Evolutionary conservation across 2,113 vertebrate genomes (phyloP).

Genomic region (Manacus vitellinus): DNA sequence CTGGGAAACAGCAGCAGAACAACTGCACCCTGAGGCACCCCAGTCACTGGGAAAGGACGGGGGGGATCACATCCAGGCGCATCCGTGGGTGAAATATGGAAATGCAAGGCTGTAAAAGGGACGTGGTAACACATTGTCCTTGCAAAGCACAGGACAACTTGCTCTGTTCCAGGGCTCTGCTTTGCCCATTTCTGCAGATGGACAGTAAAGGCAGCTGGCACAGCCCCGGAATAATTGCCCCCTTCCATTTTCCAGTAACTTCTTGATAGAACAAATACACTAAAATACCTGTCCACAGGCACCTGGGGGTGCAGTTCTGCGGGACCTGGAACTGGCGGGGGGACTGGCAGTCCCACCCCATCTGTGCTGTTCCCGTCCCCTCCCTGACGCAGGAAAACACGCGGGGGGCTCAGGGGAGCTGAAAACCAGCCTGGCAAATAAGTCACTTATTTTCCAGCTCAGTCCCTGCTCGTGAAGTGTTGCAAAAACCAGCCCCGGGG

Average conservation of each 20-base stretch:
- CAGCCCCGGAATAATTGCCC: background rate
- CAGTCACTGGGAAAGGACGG: background rate
- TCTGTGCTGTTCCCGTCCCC: accelerated
- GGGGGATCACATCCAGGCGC: background rate
- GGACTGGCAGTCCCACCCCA: background rate
- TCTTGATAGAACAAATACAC: background rate
- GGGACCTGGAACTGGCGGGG: background rate
- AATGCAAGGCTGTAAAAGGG: background rate
- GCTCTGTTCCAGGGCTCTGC: background rate
- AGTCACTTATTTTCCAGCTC: background rate
- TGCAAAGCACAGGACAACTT: background rate
- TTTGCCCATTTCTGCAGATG: accelerated
- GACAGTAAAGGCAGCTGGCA: background rate
- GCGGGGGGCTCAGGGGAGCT: background rate
- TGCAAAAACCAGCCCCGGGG: background rate
- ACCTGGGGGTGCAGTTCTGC: background rate
- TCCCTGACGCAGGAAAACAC: background rate
- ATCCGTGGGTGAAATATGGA: background rate
- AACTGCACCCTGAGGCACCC: background rate
- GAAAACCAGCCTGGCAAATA: background rate
- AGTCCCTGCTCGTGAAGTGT: background rate
- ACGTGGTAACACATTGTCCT: background rate
- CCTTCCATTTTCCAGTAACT: background rate
- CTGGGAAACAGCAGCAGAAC: background rate
- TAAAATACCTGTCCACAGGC: background rate